Conservation (phyloP, 1,140 invertebrate genomes). For the Hypothenemus hampei region DNA sequence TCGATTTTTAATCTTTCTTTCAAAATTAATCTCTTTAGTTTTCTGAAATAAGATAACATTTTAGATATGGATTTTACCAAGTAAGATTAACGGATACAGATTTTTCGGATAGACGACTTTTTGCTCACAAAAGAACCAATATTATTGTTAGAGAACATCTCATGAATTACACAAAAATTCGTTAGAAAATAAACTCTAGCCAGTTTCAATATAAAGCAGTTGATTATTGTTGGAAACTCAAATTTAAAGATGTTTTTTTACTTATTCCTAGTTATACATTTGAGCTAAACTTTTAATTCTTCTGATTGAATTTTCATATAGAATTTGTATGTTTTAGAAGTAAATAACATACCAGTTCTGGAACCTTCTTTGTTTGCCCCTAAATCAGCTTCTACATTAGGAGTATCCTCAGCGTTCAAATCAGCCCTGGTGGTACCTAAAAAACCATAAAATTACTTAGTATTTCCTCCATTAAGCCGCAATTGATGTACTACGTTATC, state of each 20-base stretch:
- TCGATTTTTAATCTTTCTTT: neutral
- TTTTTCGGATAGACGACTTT: conserved; percentile 34
- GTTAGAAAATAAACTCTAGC: too few relatives aligned
- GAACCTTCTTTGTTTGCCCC: conserved; percentile 76
- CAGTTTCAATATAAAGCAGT: too few relatives aligned
- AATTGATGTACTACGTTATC: conserved; percentile 11
- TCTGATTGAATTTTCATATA: too few relatives aligned
- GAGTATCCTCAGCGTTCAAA: conserved; percentile 46
- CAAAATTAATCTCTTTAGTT: neutral
- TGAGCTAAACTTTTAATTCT: too few relatives aligned
- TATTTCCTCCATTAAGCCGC: conserved; percentile 3
- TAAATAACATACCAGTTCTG: conserved; percentile 71
- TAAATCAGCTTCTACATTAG: conserved; percentile 66
- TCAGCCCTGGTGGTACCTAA: conserved; percentile 34
- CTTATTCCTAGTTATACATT: too few relatives aligned
- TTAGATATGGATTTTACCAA: conserved; percentile 47
- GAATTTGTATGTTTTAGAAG: too few relatives aligned
- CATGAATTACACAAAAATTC: conserved; percentile 43
- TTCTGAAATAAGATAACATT: conserved; percentile 7
- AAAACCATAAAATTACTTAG: conserved; percentile 20
- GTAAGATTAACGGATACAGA: conserved; percentile 33
- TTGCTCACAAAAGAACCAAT: conserved; percentile 40
- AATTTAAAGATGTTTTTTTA: too few relatives aligned
- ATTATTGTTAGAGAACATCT: conserved; percentile 43
- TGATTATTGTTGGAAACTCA: too few relatives aligned